Evolutionary conservation across 2,797 vertebrate species (phyloP), one percentile per base, ranked within the genome.

Genomic region (Dendrocincla tyrannina): DNA sequence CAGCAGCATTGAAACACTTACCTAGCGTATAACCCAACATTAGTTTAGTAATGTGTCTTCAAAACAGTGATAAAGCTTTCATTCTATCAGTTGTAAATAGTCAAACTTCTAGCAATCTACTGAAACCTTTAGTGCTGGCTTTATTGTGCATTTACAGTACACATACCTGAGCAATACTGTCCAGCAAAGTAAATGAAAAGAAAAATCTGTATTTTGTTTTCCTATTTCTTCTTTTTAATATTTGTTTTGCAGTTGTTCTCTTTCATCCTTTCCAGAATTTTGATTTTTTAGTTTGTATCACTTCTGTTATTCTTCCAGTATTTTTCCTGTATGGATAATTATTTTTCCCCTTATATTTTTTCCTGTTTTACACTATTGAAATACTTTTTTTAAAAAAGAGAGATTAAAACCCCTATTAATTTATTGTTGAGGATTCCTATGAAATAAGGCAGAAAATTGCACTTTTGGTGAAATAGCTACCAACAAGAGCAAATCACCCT

Each of bases 11-110:
- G n/a, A 77, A 39, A 32, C 24, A 59, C 11, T 58, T 52, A 68
- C 18, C 24, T 3, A 73, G 75, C 55, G 47, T 18, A n/a, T 10
- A 24, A 66, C 47, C 35, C 30, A 47, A 23, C 4, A 16, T 35
- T 56, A 70, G 69, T 52, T 72, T 20, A 73, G 53, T 74, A 84
- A 75, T 68, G 37, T 1, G 5, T 78, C 52, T 75, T 93, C 52
- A 50, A 23, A 91, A 63, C 11, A 58, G n/a, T 8, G 32, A 86
- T 55, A 47, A 95, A 91, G 37, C 27, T 90, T 93, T 86, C 86
- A 78, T 81, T 88, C 44, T 66, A 23, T 10, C 35, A n/a, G 37
- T 14, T 84, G 46, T 86, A 95, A 95, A 90, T 23, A 78, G 35
- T 42, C 58, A 92, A 55, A 75, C 46, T 88, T 83, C 27, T 33